Percentiles rank a stretch among this genome's conserved stretches.
Conservation (phyloP, 1,140 invertebrate genomes). For the Heterodera schachtii region DNA sequence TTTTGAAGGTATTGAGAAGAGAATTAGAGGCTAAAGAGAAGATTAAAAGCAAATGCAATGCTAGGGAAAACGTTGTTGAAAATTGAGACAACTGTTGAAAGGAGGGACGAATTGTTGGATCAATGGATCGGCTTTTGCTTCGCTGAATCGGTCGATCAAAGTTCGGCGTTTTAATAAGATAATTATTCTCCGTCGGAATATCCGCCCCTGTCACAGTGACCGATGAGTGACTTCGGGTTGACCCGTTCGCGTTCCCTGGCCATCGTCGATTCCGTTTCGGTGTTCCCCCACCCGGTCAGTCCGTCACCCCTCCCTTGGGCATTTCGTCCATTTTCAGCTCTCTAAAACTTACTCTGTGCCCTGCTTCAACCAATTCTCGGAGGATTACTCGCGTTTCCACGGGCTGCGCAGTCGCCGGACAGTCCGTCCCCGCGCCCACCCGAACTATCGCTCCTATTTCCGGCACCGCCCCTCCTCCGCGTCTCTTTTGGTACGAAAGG, state of each 20-base stretch:
- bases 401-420: neutral
- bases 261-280: constrained; percentile 22
- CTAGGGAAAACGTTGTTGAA: too few relatives aligned
- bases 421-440: constrained; percentile 5
- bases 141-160: too few relatives aligned
- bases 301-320: neutral
- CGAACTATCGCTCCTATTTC: constrained; percentile 30
- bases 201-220: too few relatives aligned
- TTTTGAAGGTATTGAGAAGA: too few relatives aligned
- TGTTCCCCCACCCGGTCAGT: constrained; percentile 22
- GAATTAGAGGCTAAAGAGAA: too few relatives aligned
- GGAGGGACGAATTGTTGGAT: too few relatives aligned
- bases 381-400: constrained; percentile 8
- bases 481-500: neutral
- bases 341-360: constrained; percentile 29
- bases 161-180: too few relatives aligned
- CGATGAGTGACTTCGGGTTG: constrained; percentile 15
- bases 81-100: too few relatives aligned
- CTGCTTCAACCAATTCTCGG: constrained; percentile 10
- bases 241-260: constrained; percentile 22
- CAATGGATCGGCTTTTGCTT: too few relatives aligned
- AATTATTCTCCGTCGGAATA: too few relatives aligned
- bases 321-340: constrained; percentile 13
- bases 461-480: neutral
- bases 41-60: too few relatives aligned